These are phyloP conservation scores for Virgularia gustaviana DNA, from an alignment of 92 coral and sea anemone species.

Conservation along the genomic window DNA sequence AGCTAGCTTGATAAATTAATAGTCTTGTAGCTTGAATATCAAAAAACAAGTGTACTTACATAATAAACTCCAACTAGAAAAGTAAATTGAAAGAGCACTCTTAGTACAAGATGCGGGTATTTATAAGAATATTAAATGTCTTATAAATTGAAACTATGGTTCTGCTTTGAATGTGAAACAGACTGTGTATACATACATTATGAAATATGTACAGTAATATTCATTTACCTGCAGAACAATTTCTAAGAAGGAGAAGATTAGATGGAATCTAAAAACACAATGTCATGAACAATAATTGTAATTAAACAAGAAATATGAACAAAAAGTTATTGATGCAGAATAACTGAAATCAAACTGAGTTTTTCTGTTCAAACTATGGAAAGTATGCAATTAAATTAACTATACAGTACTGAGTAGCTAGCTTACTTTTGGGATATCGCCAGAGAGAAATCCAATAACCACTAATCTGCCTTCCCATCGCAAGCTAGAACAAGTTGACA, in stretches of 20 bases:
- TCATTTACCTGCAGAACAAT: constrained; percentile 63
- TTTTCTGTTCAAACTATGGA: too few species aligned
- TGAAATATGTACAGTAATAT: background rate
- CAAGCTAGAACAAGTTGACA: constrained; percentile 42
- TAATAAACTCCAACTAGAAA: constrained; percentile 71
- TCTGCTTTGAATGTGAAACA: too few species aligned
- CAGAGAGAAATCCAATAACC: constrained; percentile 79
- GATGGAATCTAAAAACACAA: constrained; percentile 63
- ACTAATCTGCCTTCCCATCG: constrained; percentile 79
- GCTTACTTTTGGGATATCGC: constrained; percentile 73
- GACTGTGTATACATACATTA: background rate
- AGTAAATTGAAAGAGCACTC: too few species aligned
- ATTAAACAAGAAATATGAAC: background rate
- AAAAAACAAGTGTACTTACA: too few species aligned
- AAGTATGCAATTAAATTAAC: too few species aligned
- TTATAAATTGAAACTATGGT: too few species aligned
- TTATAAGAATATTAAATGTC: too few species aligned
- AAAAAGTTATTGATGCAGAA: background rate
- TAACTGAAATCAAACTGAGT: too few species aligned
- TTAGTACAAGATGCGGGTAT: too few species aligned
- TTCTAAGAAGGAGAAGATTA: constrained; percentile 68
- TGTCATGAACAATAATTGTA: constrained; percentile 3
- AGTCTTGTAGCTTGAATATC: too few species aligned
- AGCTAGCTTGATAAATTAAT: too few species aligned
- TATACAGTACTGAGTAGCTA: too few species aligned